Evolutionary conservation across 1,140 invertebrate species (phyloP), one percentile per base, ranked within the genome.

Genomic region (Coenobita brevimanus): DNA sequence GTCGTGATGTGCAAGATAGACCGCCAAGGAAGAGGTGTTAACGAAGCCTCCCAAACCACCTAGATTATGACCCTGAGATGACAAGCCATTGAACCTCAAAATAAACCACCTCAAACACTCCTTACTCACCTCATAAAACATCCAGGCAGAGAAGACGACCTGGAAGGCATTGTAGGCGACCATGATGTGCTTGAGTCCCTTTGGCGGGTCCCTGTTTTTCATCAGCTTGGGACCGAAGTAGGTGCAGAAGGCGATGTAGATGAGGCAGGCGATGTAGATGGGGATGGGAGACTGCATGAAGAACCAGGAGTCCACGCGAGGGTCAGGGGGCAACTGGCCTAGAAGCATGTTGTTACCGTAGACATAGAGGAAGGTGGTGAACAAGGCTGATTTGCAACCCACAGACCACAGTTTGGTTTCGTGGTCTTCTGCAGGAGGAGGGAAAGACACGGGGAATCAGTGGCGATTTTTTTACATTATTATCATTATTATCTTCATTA

Each of bases 91-190:
- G 13, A 1, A 21, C 2, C 27, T n/a, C 0, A 50, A n/a, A 43
- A 3, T 30, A 24, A 2, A 17, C 33, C 33, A 50, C 3, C 13
- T 36, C 24, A 15, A 30, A 33, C 17, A 69, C 24, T 27, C 1
- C 43, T 1, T 4, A 60, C 86, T 85, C 46, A 91, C 84, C 86
- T 85, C 89, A 10, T 80, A 54, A 41, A 90, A 90, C 21, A 90
- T 81, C 50, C 78, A 89, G 3, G 57, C 36, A 13, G 75, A 86
- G 43, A 80, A 89, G 24, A 82, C 82, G 0, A 90, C 89, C 43
- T 90, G 89, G 38, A 90, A 84, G 24, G 81, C 80, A 24, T 90
- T 90, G 54, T 91, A 90, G 13, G 33, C 3, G n/a, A 89, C 60
- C 89, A 89, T 90, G 46, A 82, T 24, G 0, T 33, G 36, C 54